Base-by-base conservation (phyloP, 1,140 invertebrate species). In the Whitmania pigra region DNA sequence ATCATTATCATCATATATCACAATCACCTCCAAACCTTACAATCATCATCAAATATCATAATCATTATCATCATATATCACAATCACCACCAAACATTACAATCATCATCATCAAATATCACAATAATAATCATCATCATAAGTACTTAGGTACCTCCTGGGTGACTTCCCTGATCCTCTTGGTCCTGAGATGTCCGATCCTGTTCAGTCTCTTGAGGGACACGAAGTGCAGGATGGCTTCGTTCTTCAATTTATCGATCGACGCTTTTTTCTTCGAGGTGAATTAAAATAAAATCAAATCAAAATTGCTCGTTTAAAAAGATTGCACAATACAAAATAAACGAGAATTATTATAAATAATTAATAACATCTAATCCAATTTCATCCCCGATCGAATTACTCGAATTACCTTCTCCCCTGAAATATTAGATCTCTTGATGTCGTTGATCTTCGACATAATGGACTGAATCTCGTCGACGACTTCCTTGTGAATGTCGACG, bases 181-280 rank as follows among this genome's bases (percentile, higher is more conserved):
- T 89, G 60, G 89, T 88, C 9, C 89, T 84, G 43, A 94, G 87
- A 83, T 96, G 95, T 77, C 93, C 90, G 74, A 93, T 84, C 57
- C 93, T 85, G 83, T 96, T 97, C 0, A 95, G 80, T 81, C 93
- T 94, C 78, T 94, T 94, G 25, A 95, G 81, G 66, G 88, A 84
- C 49, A 91, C 87, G 76, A 93, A 87, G 75, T 88, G 82, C 69
- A 94, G 81, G 4, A 88, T 87, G 11, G 88, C 88, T 76, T 89
- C 85, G 69, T 88, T 85, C 79, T 88, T 84, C 69, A 88, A 86
- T 67, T 87, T 84, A 73, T 83, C 84, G 22, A 90, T 86, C 76
- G 87, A 84, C 75, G 85, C 86, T 18, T 81, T 80, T 86, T 88
- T 73, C 84, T 83, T 69, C 22, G 29, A 63, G 22, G 6, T 31